Percentiles rank a stretch among this genome's conserved stretches.
Conservation (phyloP, 2,113 vertebrate genomes). For the Acanthisitta chloris region DNA sequence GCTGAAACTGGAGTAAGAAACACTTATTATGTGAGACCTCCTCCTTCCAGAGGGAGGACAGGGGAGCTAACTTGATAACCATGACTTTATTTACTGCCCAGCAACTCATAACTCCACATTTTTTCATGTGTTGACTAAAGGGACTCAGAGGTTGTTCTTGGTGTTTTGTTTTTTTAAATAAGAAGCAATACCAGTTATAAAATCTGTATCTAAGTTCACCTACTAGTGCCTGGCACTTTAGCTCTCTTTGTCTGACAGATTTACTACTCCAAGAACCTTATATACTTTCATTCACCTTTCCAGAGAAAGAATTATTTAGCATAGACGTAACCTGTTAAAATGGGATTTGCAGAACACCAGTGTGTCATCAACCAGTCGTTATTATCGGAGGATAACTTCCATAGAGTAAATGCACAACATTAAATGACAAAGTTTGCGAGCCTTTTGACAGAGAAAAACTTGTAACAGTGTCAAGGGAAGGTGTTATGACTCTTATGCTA, state of each 20-base stretch:
- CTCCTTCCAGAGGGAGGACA: not conserved
- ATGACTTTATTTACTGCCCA: not conserved
- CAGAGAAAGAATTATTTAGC: not conserved
- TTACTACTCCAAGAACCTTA: not conserved
- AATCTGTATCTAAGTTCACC: not conserved
- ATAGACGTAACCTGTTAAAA: not conserved
- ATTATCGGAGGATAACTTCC: not conserved
- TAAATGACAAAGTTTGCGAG: not conserved
- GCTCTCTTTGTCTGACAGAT: not conserved
- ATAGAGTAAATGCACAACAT: rapidly evolving
- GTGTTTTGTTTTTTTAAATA: not conserved
- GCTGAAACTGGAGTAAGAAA: not conserved
- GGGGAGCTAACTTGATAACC: not conserved
- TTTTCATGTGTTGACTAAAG: not conserved
- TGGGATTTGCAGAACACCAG: not conserved
- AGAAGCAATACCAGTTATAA: not conserved
- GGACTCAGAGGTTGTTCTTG: not conserved
- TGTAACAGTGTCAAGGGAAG: not conserved
- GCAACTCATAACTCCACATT: not conserved
- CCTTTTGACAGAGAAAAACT: not conserved
- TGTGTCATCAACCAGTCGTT: not conserved
- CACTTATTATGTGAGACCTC: not conserved
- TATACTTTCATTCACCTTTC: not conserved
- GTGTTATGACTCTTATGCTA: not conserved
- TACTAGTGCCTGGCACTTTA: not conserved